A percentile compares a stretch with the other conserved stretches of the same genome.
phyloP scores from a whole-genome alignment of 2,888 invertebrate genomes.

The Gnatocerus cornutus region DNA sequence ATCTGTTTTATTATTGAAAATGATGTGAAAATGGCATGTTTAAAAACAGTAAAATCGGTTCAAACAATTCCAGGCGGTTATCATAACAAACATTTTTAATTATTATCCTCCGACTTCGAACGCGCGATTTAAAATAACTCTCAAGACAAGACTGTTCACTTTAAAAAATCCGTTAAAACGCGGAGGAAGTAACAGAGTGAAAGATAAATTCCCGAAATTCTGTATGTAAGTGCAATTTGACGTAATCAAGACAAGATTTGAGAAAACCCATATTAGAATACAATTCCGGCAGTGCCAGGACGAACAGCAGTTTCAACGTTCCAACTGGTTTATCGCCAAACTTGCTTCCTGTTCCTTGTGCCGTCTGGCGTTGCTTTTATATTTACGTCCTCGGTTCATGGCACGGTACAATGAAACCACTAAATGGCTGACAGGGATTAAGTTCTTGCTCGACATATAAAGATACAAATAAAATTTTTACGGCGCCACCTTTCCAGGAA shows the following conservation, averaged over 20 bases:
- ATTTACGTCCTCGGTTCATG: constrained; percentile 47
- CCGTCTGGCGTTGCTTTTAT: constrained; percentile 49
- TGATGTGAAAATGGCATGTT: constrained; percentile 28
- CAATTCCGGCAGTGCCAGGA: constrained; percentile 40
- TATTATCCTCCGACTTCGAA: constrained; percentile 4
- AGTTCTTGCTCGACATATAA: constrained; percentile 34
- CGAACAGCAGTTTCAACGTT: constrained; percentile 49
- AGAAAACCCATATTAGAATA: constrained; percentile 47
- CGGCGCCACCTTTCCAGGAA: constrained; percentile 15
- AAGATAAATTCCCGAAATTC: constrained; percentile 26
- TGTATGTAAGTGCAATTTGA: constrained; percentile 44
- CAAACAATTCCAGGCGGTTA: constrained; percentile 2
- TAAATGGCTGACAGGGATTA: constrained; percentile 42
- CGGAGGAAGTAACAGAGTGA: constrained; percentile 18
- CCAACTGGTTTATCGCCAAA: constrained; percentile 49
- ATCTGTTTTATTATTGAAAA: constrained; percentile 11
- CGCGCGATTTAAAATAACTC: not conserved
- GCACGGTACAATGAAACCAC: constrained; percentile 43
- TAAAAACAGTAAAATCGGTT: constrained; percentile 21
- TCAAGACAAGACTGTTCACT: not conserved
- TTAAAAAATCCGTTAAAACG: no score
- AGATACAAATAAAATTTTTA: constrained; percentile 38
- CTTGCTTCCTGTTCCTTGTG: constrained; percentile 47
- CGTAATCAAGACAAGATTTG: constrained; percentile 47
- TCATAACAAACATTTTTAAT: constrained; percentile 23